Conservation (phyloP, 1,140 invertebrate genomes). For the Drosophila ercepeae region DNA sequence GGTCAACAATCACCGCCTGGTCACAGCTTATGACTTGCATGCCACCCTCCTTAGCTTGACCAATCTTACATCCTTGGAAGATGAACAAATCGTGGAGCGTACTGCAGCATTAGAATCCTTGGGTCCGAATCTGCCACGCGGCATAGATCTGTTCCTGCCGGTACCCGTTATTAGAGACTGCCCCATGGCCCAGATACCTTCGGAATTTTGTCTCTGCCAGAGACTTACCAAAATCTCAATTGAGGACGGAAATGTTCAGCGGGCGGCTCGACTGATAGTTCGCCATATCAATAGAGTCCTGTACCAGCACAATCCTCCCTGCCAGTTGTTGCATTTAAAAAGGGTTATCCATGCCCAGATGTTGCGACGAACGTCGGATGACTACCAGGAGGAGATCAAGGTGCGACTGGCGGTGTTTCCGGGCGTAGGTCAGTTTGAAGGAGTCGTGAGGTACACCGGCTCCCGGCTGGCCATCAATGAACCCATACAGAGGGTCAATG, state of each 20-base stretch:
- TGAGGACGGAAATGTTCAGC: slow-evolving; percentile 1
- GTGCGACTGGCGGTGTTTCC: slow-evolving; percentile 14
- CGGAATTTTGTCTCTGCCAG: slow-evolving; percentile 15
- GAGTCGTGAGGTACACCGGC: slow-evolving; percentile 6
- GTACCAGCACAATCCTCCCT: slow-evolving; percentile 3
- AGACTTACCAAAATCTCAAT: background rate
- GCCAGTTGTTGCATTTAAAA: slow-evolving; percentile 2
- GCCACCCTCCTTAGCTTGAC: slow-evolving; percentile 83
- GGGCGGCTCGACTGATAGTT: slow-evolving; percentile 23
- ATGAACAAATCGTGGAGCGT: slow-evolving; percentile 7
- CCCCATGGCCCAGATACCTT: slow-evolving; percentile 13
- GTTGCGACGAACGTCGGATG: slow-evolving; percentile 6
- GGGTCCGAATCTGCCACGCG: slow-evolving; percentile 5
- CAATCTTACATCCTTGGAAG: slow-evolving; percentile 4
- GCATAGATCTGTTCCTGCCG: slow-evolving; percentile 33
- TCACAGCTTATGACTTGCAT: slow-evolving; percentile 92
- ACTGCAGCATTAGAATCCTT: background rate
- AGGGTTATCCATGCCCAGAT: slow-evolving; percentile 1
- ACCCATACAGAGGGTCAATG: slow-evolving; percentile 6
- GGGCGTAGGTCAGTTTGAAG: slow-evolving; percentile 25
- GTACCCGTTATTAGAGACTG: slow-evolving; percentile 19
- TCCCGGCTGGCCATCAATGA: slow-evolving; percentile 4
- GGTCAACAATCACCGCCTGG: slow-evolving; percentile 88
- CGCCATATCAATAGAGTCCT: slow-evolving; percentile 12
- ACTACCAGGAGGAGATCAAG: background rate